Percentiles rank a stretch among this genome's conserved stretches.
Evolutionary conservation across 1,140 invertebrate genomes (phyloP).

Genomic region (Saccostrea glomerata): DNA sequence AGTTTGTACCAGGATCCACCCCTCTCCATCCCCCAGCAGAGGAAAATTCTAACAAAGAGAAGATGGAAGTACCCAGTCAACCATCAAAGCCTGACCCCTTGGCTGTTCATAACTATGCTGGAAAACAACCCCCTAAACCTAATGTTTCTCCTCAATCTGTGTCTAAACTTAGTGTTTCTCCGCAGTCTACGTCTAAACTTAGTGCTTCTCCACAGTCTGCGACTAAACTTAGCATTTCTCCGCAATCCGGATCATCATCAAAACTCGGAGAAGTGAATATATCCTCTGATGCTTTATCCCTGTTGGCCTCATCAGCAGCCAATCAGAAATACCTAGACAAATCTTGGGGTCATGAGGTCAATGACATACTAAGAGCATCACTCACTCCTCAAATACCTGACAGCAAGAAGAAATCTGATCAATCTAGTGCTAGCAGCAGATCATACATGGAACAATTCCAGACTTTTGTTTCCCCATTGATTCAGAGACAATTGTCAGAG

Average conservation of each 20-base stretch:
- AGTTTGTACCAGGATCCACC: constrained; percentile 17
- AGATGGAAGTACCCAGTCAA: not conserved
- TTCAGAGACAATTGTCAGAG: constrained; percentile 40
- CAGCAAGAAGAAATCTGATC: constrained; percentile 5
- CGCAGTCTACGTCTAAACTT: not conserved
- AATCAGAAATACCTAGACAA: constrained; percentile 50
- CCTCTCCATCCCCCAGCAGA: constrained; percentile 12
- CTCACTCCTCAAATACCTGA: constrained; percentile 31
- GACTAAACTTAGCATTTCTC: not conserved
- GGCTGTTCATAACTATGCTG: constrained; percentile 40
- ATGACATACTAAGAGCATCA: constrained; percentile 53
- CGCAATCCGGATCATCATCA: not conserved
- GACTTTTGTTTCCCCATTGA: constrained; percentile 51
- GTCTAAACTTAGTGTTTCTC: not conserved
- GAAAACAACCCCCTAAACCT: not conserved
- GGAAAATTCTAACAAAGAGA: not conserved
- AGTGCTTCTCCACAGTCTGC: not conserved
- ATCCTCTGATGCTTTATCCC: constrained; percentile 32
- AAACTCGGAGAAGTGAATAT: not conserved
- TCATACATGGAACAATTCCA: constrained; percentile 52
- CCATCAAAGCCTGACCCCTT: not conserved
- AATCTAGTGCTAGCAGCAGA: not conserved
- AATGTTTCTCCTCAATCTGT: not conserved
- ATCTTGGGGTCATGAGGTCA: constrained; percentile 57
- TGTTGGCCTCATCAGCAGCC: constrained; percentile 54